These are phyloP conservation scores for Mechanitis mazaeus DNA, from an alignment of 2,888 invertebrate species.

Conservation along the genomic window DNA sequence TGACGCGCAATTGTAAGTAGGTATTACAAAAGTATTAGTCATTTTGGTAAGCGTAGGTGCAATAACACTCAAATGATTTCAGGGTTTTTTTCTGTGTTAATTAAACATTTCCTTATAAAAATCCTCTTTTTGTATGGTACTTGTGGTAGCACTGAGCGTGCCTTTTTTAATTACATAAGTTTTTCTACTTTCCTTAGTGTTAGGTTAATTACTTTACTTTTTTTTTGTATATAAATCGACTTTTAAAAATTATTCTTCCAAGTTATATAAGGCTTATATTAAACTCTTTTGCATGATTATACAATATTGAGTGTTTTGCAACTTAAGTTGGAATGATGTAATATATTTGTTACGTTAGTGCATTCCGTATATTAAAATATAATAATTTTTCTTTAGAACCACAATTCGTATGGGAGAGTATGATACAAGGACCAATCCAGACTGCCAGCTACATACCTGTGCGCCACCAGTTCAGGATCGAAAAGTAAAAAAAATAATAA, in stretches of 20 bases:
- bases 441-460: constrained; percentile 60
- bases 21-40: neutral
- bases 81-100: neutral
- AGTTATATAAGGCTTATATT: too few relatives aligned
- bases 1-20: constrained; percentile 51
- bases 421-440: constrained; percentile 54
- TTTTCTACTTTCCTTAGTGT: too few relatives aligned
- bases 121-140: neutral
- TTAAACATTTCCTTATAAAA: constrained; percentile 2
- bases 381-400: constrained; percentile 36
- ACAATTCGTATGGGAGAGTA: constrained; percentile 82
- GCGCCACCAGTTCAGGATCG: constrained; percentile 67
- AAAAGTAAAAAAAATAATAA: constrained; percentile 51
- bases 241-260: too few relatives aligned
- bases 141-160: too few relatives aligned
- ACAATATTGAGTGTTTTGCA: neutral
- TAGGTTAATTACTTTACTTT: too few relatives aligned
- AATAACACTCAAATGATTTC: neutral
- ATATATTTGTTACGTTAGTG: neutral
- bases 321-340: neutral
- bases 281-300: too few relatives aligned
- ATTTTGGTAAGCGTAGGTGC: neutral
- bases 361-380: too few relatives aligned
- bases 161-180: too few relatives aligned
- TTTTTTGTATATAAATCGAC: too few relatives aligned